A percentile compares a stretch with the other conserved stretches of the same genome.
Evolutionary conservation across 2,797 vertebrate species (phyloP).

Genomic region (Crocodylus rhombifer): DNA sequence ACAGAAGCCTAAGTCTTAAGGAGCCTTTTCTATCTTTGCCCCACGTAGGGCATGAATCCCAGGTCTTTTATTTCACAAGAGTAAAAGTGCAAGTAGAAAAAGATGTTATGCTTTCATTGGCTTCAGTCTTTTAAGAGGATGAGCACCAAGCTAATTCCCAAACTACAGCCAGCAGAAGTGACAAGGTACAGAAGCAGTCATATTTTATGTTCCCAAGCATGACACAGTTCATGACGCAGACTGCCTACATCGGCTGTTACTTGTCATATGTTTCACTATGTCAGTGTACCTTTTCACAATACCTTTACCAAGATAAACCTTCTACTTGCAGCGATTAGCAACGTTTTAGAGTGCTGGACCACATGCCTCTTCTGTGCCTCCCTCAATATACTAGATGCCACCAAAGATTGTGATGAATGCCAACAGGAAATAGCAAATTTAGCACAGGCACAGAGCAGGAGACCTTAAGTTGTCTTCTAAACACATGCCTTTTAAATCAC

Average conservation of each 20-base stretch:
- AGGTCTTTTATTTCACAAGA: background rate
- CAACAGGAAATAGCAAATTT: too few species aligned
- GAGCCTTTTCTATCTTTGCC: background rate
- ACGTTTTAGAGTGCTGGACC: too few species aligned
- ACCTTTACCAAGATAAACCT: background rate
- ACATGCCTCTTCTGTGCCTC: too few species aligned
- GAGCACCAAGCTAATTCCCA: background rate
- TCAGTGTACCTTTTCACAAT: background rate
- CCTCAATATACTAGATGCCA: too few species aligned
- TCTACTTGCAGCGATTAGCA: too few species aligned
- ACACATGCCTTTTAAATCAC: too few species aligned
- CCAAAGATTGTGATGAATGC: too few species aligned
- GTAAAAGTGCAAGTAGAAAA: background rate
- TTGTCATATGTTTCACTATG: background rate
- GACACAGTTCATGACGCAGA: background rate
- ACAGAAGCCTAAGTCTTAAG: background rate
- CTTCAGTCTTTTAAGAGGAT: background rate
- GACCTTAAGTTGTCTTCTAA: too few species aligned
- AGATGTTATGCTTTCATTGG: background rate
- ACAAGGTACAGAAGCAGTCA: constrained; percentile 2
- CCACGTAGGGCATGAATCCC: background rate
- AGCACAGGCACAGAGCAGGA: too few species aligned
- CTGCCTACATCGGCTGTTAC: background rate
- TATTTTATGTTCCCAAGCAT: background rate
- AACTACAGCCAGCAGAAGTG: background rate